These are phyloP conservation scores for Diorhabda sublineata DNA, from an alignment of 1,140 invertebrate genomes.

Conservation along the genomic window DNA sequence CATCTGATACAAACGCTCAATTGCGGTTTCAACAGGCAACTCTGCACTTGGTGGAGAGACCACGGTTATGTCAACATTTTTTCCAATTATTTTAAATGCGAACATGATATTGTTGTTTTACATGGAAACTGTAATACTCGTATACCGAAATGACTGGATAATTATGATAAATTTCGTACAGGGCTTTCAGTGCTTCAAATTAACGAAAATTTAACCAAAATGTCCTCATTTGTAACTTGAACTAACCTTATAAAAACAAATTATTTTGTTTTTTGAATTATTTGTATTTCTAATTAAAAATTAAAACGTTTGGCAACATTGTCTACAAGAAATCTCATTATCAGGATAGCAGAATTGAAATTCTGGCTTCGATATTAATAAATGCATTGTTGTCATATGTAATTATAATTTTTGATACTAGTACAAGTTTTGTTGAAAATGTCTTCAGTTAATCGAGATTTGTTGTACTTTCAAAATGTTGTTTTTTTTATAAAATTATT, in stretches of 20 bases:
- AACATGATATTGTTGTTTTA: constrained; percentile 67
- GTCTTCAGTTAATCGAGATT: too few relatives aligned
- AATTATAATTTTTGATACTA: too few relatives aligned
- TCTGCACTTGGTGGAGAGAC: constrained; percentile 81
- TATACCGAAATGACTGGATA: constrained; percentile 54
- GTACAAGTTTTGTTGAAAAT: too few relatives aligned
- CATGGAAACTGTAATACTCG: constrained; percentile 84
- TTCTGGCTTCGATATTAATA: too few relatives aligned
- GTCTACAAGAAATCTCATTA: background rate
- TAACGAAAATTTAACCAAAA: background rate
- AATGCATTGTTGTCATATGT: too few relatives aligned
- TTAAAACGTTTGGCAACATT: background rate
- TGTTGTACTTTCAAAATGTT: too few relatives aligned
- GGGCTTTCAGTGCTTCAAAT: background rate
- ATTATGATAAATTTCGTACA: background rate
- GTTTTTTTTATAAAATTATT: too few relatives aligned
- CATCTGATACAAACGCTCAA: constrained; percentile 72
- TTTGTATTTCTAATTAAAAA: background rate
- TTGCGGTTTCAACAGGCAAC: constrained; percentile 80
- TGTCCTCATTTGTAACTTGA: too few relatives aligned
- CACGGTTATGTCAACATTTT: constrained; percentile 76
- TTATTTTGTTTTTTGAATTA: too few relatives aligned
- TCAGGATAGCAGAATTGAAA: too few relatives aligned
- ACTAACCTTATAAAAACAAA: too few relatives aligned
- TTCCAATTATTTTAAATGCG: constrained; percentile 69